These are phyloP conservation scores for Philereme vetulata DNA, from an alignment of 2,888 invertebrate species.

Conservation along the genomic window DNA sequence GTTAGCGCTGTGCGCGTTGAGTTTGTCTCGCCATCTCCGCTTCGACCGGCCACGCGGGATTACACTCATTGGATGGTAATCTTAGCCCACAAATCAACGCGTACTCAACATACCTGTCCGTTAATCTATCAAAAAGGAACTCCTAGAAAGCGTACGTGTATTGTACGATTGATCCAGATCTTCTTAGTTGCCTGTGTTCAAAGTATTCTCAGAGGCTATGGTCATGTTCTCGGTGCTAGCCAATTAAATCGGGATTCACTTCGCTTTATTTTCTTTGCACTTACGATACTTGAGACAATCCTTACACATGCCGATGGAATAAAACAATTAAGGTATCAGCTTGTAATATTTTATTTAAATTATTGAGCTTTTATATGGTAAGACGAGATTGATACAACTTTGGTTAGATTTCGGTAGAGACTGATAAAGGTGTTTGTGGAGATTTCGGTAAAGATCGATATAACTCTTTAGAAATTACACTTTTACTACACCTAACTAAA, in stretches of 20 bases:
- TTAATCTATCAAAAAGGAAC: too few relatives aligned
- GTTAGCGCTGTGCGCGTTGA: too few relatives aligned
- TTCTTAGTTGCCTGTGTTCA: slow-evolving; percentile 6
- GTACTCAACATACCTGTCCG: too few relatives aligned
- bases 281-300: slow-evolving; percentile 52
- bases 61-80: too few relatives aligned
- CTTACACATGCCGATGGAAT: slow-evolving; percentile 43
- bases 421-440: not conserved
- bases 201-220: slow-evolving; percentile 32
- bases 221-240: slow-evolving; percentile 49
- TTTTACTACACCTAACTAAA: too few relatives aligned
- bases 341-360: slow-evolving; percentile 44
- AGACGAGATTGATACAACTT: too few relatives aligned
- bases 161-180: not conserved
- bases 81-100: too few relatives aligned
- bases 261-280: slow-evolving; percentile 57
- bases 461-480: too few relatives aligned
- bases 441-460: too few relatives aligned
- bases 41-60: too few relatives aligned
- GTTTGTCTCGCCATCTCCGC: too few relatives aligned
- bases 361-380: not conserved
- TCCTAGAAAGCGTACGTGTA: too few relatives aligned
- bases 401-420: not conserved
- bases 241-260: slow-evolving; percentile 62
- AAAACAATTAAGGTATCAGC: slow-evolving; percentile 37